phyloP scores from a whole-genome alignment of 2,113 vertebrate species.

The Psilopogon haemacephalus region DNA sequence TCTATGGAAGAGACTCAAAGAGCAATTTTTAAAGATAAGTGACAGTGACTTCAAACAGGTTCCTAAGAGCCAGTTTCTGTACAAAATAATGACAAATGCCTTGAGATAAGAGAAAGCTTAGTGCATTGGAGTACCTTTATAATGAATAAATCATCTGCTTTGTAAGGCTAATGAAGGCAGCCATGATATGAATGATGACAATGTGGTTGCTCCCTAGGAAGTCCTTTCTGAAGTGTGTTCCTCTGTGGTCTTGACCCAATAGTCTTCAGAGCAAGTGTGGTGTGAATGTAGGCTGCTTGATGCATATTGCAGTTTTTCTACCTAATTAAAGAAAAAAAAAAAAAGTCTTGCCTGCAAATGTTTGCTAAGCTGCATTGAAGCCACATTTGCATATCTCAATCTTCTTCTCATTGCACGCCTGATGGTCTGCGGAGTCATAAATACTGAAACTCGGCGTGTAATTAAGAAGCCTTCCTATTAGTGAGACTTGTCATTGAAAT shows the following conservation, averaged over 20 bases:
- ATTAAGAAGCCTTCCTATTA: neutral
- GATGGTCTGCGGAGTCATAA: neutral
- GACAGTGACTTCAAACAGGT: neutral
- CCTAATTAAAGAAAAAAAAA: neutral
- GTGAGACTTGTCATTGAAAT: slow-evolving; percentile 1
- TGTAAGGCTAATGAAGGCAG: slow-evolving; percentile 12
- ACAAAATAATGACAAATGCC: slow-evolving; percentile 22
- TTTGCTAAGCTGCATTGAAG: neutral
- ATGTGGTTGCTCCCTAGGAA: neutral
- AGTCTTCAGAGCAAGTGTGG: neutral
- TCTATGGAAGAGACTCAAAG: too few species aligned
- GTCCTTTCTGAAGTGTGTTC: neutral
- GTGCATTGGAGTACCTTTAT: slow-evolving; percentile 35
- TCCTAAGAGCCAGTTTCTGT: slow-evolving; percentile 15
- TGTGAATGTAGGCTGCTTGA: neutral
- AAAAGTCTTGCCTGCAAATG: neutral
- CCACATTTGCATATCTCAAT: neutral
- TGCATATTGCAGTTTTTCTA: neutral
- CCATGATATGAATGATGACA: neutral
- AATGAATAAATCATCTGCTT: slow-evolving; percentile 38
- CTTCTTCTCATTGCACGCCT: neutral
- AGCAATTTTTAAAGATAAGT: neutral
- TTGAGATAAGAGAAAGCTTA: neutral
- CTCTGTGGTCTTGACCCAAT: neutral
- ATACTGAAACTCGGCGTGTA: neutral